Conservation (phyloP, 2,113 vertebrate genomes). For the Xerus inauris region DNA sequence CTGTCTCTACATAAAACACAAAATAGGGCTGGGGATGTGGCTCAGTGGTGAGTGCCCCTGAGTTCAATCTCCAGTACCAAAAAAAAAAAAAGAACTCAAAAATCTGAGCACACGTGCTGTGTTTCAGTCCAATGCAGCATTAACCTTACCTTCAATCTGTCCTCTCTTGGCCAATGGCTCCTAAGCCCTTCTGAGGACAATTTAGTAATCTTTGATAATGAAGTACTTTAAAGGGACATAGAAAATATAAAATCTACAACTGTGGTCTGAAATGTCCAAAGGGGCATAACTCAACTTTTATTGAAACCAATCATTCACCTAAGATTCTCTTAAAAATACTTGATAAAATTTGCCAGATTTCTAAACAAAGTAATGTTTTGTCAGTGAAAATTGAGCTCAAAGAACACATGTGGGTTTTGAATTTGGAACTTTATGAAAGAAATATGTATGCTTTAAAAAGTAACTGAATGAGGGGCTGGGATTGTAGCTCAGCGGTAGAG, state of each 20-base stretch:
- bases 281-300: background rate
- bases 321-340: background rate
- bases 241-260: background rate
- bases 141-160: too few relatives aligned
- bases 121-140: fast-evolving
- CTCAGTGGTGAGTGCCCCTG: too few relatives aligned
- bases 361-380: conserved; percentile 7
- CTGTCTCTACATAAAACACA: too few relatives aligned
- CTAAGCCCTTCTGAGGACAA: background rate
- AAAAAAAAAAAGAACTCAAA: background rate
- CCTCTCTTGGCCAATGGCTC: background rate
- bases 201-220: background rate
- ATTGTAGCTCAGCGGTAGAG: too few relatives aligned
- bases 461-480: background rate
- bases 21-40: too few relatives aligned
- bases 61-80: too few relatives aligned
- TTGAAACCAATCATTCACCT: background rate
- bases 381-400: background rate
- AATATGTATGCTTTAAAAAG: background rate
- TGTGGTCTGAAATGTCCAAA: background rate
- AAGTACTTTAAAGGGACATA: background rate
- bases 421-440: background rate
- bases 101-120: fast-evolving
- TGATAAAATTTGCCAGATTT: background rate
- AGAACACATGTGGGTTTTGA: background rate